phyloP scores from a whole-genome alignment of 1,140 invertebrate species.

The Phymorhynchus buccinoides region DNA sequence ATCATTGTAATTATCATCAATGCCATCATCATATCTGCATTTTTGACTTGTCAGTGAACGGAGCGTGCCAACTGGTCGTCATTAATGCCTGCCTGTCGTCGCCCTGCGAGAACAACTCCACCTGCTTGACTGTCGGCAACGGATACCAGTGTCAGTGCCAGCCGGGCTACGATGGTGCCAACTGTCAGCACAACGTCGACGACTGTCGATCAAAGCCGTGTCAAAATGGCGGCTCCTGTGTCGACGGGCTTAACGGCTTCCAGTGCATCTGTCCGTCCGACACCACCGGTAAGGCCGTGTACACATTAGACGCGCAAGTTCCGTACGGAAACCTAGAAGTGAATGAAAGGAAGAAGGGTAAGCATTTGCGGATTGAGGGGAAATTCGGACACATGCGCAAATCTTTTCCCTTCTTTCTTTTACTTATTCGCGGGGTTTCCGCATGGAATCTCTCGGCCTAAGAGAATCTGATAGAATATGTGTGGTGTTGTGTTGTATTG shows the following conservation, averaged over 20 bases:
- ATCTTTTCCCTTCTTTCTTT: too few species aligned
- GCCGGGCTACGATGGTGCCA: constrained; percentile 46
- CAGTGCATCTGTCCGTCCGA: constrained; percentile 44
- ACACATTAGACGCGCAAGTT: too few species aligned
- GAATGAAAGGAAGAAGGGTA: not conserved
- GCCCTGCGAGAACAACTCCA: constrained; percentile 56
- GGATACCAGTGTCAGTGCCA: constrained; percentile 48
- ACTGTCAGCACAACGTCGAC: constrained; percentile 54
- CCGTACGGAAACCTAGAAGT: too few species aligned
- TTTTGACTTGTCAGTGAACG: constrained; percentile 27
- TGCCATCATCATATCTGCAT: too few species aligned
- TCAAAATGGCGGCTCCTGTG: constrained; percentile 52
- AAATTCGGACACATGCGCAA: too few species aligned
- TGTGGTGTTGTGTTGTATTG: too few species aligned
- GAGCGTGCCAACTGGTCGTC: constrained; percentile 1
- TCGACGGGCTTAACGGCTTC: constrained; percentile 26
- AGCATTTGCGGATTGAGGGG: too few species aligned
- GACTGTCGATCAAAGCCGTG: constrained; percentile 51
- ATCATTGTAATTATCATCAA: too few species aligned
- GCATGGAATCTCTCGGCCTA: too few species aligned
- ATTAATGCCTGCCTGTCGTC: constrained; percentile 47
- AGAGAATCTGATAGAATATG: too few species aligned
- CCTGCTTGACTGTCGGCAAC: constrained; percentile 43
- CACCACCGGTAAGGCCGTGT: constrained; percentile 38
- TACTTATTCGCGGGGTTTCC: too few species aligned